Percentiles rank a stretch among this genome's conserved stretches.
These are phyloP conservation scores for Zelleria hepariella DNA, from an alignment of 2,888 invertebrate genomes.

Conservation along the genomic window DNA sequence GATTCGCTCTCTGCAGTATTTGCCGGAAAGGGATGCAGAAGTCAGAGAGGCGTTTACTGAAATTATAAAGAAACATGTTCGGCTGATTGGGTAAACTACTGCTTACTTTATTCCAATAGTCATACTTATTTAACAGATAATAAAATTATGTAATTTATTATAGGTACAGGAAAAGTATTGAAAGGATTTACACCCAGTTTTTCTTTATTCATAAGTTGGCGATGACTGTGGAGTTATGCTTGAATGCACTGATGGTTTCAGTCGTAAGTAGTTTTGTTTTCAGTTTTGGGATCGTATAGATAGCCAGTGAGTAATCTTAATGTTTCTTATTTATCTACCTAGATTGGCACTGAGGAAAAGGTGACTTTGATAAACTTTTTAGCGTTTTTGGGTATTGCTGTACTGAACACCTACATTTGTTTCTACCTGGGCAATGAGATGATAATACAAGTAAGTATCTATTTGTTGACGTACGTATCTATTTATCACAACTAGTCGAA, in stretches of 20 bases:
- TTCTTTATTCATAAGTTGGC: slow-evolving; percentile 53
- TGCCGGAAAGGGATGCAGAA: slow-evolving; percentile 20
- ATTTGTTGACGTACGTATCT: too few relatives aligned
- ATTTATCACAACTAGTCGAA: too few relatives aligned
- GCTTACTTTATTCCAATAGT: too few relatives aligned
- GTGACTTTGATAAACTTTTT: slow-evolving; percentile 36
- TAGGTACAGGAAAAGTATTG: slow-evolving; percentile 41
- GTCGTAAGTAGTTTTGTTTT: slow-evolving; percentile 37
- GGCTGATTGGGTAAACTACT: slow-evolving; percentile 43
- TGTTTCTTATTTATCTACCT: slow-evolving; percentile 11
- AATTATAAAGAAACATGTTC: slow-evolving; percentile 44
- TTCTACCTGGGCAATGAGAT: slow-evolving; percentile 50
- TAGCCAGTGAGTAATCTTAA: too few relatives aligned
- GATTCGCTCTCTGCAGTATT: slow-evolving; percentile 29
- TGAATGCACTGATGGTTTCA: slow-evolving; percentile 49
- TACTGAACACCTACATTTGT: slow-evolving; percentile 50
- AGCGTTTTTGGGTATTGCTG: slow-evolving; percentile 34
- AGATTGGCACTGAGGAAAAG: slow-evolving; percentile 38
- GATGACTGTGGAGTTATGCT: slow-evolving; percentile 46
- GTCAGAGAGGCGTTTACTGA: slow-evolving; percentile 31
- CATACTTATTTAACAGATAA: not conserved
- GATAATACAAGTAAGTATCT: slow-evolving; percentile 37
- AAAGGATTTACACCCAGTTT: slow-evolving; percentile 42
- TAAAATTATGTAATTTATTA: slow-evolving; percentile 7
- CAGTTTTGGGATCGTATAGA: too few relatives aligned